Evolutionary conservation across 2,797 vertebrate species (phyloP), one percentile per base, ranked within the genome.

Genomic region (Carduelis carduelis): DNA sequence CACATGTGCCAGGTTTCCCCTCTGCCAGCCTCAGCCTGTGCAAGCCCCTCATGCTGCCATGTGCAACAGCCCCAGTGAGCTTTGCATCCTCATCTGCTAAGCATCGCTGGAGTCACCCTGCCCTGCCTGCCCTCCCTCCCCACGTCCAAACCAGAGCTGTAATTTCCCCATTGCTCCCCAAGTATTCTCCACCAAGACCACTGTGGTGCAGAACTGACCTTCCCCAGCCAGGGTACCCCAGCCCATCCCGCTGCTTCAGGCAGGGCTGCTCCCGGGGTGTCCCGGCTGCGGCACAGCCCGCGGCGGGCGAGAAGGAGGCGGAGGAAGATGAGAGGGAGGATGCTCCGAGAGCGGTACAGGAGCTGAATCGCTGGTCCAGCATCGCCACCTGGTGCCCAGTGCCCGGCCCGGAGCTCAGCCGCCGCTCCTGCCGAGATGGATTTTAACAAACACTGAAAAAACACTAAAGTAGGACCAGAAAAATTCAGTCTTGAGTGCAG

Each of bases 331-430:
- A 35, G 16, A 13, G 24, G 27, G 3, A 76, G 32, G 63, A 80
- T 87, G 89, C 87, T 43, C 55, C 8, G 0, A 28, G 21, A 79
- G 27, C 1, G 61, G 43, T 82, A 43, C 74, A 10, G 59, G 44
- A 80, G 47, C 32, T 1, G 68, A 83, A 69, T 74, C 43, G 50
- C 74, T 34, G 64, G 71, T 77, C 41, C 89, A 13, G 69, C 89
- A 93, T 75, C 93, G 95, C 96, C 96, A 89, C 76, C 96, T 96
- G 91, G 41, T 81, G 95, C 46, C 77, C 78, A 3, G 6, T 3
- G 14, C 18, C 8, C 32, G 11, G 55, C 50, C 39, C 32, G 21
- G 56, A 92, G 72, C 53, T 3, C 72, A n/a, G 46, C 34, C 32
- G 6, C 49, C 9, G 41, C 37, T 49, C 14, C 39, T 37, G 32